Conservation (phyloP, 1,140 invertebrate genomes). For the Latrodectus geometricus region DNA sequence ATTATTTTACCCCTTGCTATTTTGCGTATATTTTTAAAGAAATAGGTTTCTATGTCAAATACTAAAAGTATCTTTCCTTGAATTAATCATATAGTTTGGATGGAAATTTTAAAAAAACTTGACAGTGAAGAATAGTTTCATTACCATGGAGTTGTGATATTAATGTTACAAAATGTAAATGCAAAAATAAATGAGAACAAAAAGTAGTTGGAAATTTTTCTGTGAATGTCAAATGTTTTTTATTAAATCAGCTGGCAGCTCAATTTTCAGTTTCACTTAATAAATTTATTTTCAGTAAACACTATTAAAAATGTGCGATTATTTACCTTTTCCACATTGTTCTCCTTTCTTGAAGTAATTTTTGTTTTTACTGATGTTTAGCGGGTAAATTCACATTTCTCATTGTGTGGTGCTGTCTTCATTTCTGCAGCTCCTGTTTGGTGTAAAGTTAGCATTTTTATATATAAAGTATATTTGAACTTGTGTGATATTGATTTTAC, state of each 20-base stretch:
- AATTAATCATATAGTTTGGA: background rate
- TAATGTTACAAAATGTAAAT: background rate
- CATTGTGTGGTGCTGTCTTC: background rate
- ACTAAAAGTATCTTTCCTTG: background rate
- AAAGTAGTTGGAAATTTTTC: background rate
- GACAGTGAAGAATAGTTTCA: background rate
- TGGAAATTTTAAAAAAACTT: background rate
- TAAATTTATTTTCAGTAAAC: background rate
- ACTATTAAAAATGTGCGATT: background rate
- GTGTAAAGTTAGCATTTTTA: background rate
- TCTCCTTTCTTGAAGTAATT: background rate
- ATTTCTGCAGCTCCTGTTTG: background rate
- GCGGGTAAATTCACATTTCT: background rate
- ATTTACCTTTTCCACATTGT: background rate
- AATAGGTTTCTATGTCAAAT: background rate
- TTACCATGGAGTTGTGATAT: background rate
- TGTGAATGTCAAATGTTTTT: background rate
- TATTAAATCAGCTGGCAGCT: background rate
- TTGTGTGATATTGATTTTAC: background rate
- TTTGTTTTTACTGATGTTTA: background rate
- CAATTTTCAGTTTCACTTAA: background rate
- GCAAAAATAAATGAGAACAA: background rate
- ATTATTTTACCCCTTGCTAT: background rate
- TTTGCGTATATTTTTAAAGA: background rate
- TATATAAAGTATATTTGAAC: background rate